Evolutionary conservation across 2,888 invertebrate species (phyloP), one percentile per base, ranked within the genome.

Genomic region (Ephialtes manifestator): DNA sequence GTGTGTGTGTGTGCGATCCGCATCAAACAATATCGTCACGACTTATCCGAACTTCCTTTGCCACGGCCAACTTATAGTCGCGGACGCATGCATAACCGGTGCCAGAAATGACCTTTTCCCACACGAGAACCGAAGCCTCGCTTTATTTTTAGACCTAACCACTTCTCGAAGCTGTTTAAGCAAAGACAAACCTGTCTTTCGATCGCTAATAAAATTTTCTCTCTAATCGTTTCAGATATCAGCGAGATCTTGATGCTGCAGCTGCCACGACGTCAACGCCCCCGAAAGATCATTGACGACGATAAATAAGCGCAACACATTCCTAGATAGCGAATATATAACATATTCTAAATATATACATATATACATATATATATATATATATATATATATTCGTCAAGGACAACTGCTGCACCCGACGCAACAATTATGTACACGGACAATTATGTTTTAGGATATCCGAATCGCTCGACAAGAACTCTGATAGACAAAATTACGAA

Each of bases 151-250:
- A 74, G 68, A 63, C 11, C 24, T n/a, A 31, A 55, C 28, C n/a
- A 20, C 18, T 2, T 58, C 58, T 11, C 58, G 15, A n/a, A 13
- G 58, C 58, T 13, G 13, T 10, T 63, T 63, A 7, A 28, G 2
- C 28, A n/a, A n/a, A n/a, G n/a, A 13, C n/a, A 13, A 20, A 39
- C 2, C 13, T 11, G n/a, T 20, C 15, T 20, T 43, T 13, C 15
- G 53, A 55, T 60, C 70, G 18, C 31, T 35, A 11, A 35, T 2
- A 35, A 60, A 51, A 65, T 13, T 39, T 63, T 28, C 67, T 80
- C 18, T 74, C 11, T 24, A 68, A 70, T 83, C 18, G 46, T 90
- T 90, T 51, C 81, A 93, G 93, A 81, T 92, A 91, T 84, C 92
- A 93, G 79, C 89, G 87, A 31, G 91, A 91, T 70, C 89, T 92